phyloP scores from a whole-genome alignment of 2,888 invertebrate species.

The Monoplex corrugatus region DNA sequence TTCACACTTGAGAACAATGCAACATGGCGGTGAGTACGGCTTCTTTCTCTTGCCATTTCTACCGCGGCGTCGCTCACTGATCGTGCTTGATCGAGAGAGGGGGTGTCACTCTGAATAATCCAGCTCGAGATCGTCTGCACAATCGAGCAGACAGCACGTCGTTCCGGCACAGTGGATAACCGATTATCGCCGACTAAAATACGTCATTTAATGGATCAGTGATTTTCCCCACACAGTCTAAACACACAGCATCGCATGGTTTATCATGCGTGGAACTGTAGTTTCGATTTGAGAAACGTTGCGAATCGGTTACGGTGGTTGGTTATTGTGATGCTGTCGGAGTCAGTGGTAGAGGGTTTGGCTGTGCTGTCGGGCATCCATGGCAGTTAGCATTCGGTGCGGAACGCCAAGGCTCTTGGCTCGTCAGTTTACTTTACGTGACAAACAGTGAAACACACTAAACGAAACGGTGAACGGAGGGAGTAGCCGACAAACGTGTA shows the following conservation, averaged over 20 bases:
- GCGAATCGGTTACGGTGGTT: slow-evolving; percentile 14
- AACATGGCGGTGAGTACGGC: slow-evolving; percentile 50
- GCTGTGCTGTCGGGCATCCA: not conserved
- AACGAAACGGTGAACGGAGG: not conserved
- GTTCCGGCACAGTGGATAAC: slow-evolving; percentile 47
- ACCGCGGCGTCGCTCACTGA: slow-evolving; percentile 30
- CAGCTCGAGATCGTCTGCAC: slow-evolving; percentile 47
- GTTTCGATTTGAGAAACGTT: slow-evolving; percentile 44
- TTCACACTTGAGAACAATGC: slow-evolving; percentile 44
- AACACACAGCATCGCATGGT: not conserved
- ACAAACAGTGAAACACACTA: slow-evolving; percentile 1
- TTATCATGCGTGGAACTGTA: slow-evolving; percentile 14
- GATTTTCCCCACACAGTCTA: not conserved
- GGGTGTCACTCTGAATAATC: slow-evolving; percentile 53
- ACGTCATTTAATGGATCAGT: slow-evolving; percentile 21
- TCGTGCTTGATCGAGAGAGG: slow-evolving; percentile 37
- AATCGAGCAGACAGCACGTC: slow-evolving; percentile 45
- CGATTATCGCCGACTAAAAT: slow-evolving; percentile 38
- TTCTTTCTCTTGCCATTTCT: slow-evolving; percentile 26
- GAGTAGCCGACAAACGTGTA: too few species aligned
- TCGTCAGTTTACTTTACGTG: slow-evolving; percentile 13
- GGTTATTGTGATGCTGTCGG: not conserved
- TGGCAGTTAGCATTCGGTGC: not conserved
- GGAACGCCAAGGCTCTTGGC: not conserved
- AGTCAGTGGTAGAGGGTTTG: not conserved